phyloP scores from a whole-genome alignment of 2,888 invertebrate genomes.

The Labia minor region DNA sequence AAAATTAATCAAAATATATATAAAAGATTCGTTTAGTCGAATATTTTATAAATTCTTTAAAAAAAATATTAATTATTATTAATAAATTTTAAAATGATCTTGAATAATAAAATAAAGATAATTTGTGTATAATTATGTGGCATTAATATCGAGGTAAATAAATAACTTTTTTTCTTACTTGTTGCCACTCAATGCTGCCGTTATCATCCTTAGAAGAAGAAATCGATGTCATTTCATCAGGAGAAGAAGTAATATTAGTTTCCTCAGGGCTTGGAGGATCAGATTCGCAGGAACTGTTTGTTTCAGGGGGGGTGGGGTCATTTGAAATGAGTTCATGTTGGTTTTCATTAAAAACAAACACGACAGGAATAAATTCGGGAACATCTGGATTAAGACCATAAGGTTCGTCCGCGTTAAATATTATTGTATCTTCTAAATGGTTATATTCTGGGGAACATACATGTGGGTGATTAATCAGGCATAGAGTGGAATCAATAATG shows the following conservation, averaged over 20 bases:
- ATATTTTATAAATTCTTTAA: no score
- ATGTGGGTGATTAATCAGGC: slow-evolving; percentile 27
- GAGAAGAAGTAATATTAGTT: no score
- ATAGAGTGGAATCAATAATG: slow-evolving; percentile 46
- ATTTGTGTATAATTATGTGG: no score
- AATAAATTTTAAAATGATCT: no score
- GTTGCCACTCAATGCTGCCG: slow-evolving; percentile 19
- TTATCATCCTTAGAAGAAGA: neutral
- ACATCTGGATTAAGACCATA: slow-evolving; percentile 81
- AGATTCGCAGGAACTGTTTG: neutral
- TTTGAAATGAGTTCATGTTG: slow-evolving; percentile 29
- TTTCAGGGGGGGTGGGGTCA: slow-evolving; percentile 14
- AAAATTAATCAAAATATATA: no score
- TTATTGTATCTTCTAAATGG: slow-evolving; percentile 40
- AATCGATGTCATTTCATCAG: neutral
- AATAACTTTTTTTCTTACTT: slow-evolving; percentile 17
- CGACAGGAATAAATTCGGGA: slow-evolving; percentile 68
- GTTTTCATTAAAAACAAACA: slow-evolving; percentile 31
- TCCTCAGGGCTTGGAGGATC: no score
- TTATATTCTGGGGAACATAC: slow-evolving; percentile 14
- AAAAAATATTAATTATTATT: no score
- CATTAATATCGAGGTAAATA: no score
- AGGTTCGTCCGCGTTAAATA: no score
- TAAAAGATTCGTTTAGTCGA: no score
- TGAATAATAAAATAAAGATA: no score